Evolutionary conservation across 2,888 invertebrate genomes (phyloP).

Genomic region (Andrena bucephala): DNA sequence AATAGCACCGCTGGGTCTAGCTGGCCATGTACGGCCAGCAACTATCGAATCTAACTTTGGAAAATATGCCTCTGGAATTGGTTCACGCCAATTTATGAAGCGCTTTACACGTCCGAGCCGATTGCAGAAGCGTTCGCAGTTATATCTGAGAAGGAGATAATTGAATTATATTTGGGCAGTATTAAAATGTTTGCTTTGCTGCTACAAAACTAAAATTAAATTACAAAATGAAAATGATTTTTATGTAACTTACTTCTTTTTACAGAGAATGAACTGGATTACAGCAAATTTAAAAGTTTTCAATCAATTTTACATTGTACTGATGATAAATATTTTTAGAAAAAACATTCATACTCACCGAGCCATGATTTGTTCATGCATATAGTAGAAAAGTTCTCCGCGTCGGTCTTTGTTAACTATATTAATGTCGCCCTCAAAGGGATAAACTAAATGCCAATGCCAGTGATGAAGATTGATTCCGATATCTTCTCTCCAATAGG

Average conservation of each 20-base stretch:
- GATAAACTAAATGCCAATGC: slow-evolving; percentile 97
- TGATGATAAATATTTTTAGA: too few species aligned
- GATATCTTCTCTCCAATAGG: slow-evolving; percentile 94
- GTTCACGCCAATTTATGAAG: slow-evolving; percentile 88
- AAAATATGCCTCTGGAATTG: slow-evolving; percentile 93
- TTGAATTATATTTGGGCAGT: slow-evolving; percentile 37
- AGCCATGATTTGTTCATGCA: slow-evolving; percentile 91
- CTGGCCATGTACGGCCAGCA: slow-evolving; percentile 91
- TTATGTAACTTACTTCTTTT: too few species aligned
- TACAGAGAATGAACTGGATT: too few species aligned
- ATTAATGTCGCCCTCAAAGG: slow-evolving; percentile 88
- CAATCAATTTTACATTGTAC: too few species aligned
- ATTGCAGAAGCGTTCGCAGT: slow-evolving; percentile 91
- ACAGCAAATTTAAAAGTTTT: too few species aligned
- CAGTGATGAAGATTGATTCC: slow-evolving; percentile 95
- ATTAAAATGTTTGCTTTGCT: neutral
- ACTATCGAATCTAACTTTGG: slow-evolving; percentile 93
- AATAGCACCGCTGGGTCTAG: slow-evolving; percentile 87
- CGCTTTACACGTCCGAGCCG: slow-evolving; percentile 88
- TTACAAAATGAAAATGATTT: neutral
- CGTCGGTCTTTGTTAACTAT: slow-evolving; percentile 91
- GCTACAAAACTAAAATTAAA: neutral
- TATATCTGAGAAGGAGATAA: slow-evolving; percentile 87
- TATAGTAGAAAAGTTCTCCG: slow-evolving; percentile 93
- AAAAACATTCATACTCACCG: slow-evolving; percentile 82